phyloP scores from a whole-genome alignment of 2,888 invertebrate species.

The Lycia hirtaria region DNA sequence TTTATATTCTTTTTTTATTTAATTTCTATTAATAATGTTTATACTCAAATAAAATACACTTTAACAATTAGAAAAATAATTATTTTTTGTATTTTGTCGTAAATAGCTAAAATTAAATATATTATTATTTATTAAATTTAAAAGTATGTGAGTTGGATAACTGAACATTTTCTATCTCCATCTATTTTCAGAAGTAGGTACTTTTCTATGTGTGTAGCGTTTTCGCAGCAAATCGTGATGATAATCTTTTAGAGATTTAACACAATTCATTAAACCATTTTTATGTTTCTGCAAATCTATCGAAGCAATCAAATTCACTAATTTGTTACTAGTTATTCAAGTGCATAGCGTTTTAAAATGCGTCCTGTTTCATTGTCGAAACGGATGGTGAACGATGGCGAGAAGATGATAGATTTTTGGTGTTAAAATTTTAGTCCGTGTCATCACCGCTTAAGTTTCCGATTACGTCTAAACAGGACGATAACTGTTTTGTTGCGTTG shows the following conservation, averaged over 20 bases:
- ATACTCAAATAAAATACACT: too few species aligned
- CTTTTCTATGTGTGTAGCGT: slow-evolving; percentile 86
- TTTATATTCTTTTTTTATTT: slow-evolving; percentile 7
- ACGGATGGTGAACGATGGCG: slow-evolving; percentile 86
- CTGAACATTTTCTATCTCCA: slow-evolving; percentile 87
- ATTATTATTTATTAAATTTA: slow-evolving; percentile 28
- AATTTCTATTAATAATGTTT: not conserved
- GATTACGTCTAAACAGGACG: slow-evolving; percentile 71
- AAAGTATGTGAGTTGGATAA: slow-evolving; percentile 63
- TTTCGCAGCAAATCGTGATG: slow-evolving; percentile 88
- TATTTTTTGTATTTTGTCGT: not conserved
- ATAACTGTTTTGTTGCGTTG: slow-evolving; percentile 71
- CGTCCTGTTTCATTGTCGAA: slow-evolving; percentile 82
- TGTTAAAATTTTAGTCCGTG: slow-evolving; percentile 84
- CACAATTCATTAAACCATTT: slow-evolving; percentile 12
- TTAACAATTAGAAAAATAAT: not conserved
- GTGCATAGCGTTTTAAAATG: slow-evolving; percentile 83
- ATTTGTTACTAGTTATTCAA: slow-evolving; percentile 62
- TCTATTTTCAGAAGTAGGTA: slow-evolving; percentile 90
- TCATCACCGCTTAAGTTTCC: slow-evolving; percentile 81
- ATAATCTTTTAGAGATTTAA: slow-evolving; percentile 82
- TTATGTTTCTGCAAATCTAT: slow-evolving; percentile 17
- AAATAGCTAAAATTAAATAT: not conserved
- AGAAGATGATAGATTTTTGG: slow-evolving; percentile 86
- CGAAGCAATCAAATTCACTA: slow-evolving; percentile 12